phyloP scores from a whole-genome alignment of 2,888 invertebrate species.

The Pollenia griseotomentosa region DNA sequence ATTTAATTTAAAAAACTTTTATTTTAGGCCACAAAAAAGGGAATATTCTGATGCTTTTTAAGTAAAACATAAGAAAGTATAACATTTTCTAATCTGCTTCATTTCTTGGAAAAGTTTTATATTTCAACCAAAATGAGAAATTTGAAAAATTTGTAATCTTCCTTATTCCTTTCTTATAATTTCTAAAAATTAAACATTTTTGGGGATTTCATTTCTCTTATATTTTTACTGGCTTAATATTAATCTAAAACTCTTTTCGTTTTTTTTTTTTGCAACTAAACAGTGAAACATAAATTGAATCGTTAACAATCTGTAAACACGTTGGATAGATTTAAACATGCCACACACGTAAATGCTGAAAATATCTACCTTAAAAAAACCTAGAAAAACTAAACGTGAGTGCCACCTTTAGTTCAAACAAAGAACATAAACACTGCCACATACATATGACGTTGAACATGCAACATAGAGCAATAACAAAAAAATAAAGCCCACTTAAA shows the following conservation, averaged over 20 bases:
- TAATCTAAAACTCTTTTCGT: background rate
- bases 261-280: background rate
- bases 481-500: background rate
- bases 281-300: conserved; percentile 59
- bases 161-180: too few species aligned
- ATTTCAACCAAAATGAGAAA: too few species aligned
- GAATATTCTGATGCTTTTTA: too few species aligned
- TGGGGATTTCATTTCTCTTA: background rate
- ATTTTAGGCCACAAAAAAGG: too few species aligned
- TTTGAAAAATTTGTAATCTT: too few species aligned
- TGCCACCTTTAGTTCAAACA: conserved; percentile 37
- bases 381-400: conserved; percentile 44
- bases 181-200: background rate
- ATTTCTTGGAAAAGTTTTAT: too few species aligned
- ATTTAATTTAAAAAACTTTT: too few species aligned
- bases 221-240: background rate
- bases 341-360: conserved; percentile 60
- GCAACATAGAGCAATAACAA: background rate
- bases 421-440: background rate
- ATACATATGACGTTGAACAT: conserved; percentile 37
- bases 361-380: background rate
- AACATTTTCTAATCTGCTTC: too few species aligned
- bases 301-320: conserved; percentile 68
- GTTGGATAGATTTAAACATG: conserved; percentile 37
- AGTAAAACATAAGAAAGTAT: too few species aligned